phyloP scores from a whole-genome alignment of 2,797 vertebrate species.

The Sebastes miniatus region DNA sequence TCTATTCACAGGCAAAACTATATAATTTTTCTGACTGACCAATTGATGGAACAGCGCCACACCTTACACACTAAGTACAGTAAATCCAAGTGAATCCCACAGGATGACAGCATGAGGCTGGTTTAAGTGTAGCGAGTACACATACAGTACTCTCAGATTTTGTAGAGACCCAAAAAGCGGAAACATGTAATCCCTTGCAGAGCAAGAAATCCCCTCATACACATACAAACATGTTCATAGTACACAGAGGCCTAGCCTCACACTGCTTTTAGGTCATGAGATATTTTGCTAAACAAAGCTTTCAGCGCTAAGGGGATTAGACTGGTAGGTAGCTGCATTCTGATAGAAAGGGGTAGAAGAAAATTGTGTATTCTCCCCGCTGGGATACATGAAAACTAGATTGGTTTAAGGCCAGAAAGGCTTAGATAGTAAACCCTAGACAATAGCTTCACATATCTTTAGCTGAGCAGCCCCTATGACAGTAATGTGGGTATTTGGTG shows the following conservation, averaged over 20 bases:
- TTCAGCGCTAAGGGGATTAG: slow-evolving; percentile 67
- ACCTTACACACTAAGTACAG: neutral
- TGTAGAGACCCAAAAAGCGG: slow-evolving; percentile 21
- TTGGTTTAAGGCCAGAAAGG: slow-evolving; percentile 34
- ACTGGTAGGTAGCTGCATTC: slow-evolving; percentile 41
- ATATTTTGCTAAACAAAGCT: slow-evolving; percentile 71
- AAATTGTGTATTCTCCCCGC: slow-evolving; percentile 15
- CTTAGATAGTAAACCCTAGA: neutral
- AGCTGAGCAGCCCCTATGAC: neutral
- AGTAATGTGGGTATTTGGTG: neutral
- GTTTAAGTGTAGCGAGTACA: neutral
- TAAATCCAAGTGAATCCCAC: neutral
- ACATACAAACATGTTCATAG: slow-evolving; percentile 51
- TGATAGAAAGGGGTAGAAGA: slow-evolving; percentile 23
- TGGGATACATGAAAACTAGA: slow-evolving; percentile 17
- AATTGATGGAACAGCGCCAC: neutral
- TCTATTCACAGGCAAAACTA: neutral
- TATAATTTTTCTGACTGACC: neutral
- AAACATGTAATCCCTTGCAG: slow-evolving; percentile 49
- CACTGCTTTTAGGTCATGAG: slow-evolving; percentile 66
- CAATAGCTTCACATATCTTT: neutral
- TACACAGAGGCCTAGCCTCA: slow-evolving; percentile 36
- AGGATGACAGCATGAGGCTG: neutral
- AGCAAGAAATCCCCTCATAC: slow-evolving; percentile 45
- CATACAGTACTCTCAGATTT: slow-evolving; percentile 19